A percentile compares a stretch with the other conserved stretches of the same genome.
phyloP scores from a whole-genome alignment of 1,140 invertebrate species.

The Neoseiulus cucumeris region DNA sequence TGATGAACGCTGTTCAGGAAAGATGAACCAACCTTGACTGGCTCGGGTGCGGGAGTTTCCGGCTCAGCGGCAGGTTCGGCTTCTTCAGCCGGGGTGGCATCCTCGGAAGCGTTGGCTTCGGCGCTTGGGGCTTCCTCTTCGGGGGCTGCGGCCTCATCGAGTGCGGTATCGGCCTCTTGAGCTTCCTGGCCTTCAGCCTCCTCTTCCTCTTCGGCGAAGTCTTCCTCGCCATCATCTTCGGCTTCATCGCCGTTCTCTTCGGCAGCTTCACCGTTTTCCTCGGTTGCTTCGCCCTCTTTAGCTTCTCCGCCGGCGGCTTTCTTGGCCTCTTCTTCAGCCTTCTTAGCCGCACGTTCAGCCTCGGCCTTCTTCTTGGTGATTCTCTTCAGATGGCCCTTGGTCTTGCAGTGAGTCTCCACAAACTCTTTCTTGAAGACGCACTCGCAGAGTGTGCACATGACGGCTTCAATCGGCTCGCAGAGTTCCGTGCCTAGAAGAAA shows the following conservation, averaged over 20 bases:
- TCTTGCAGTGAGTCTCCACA: neutral
- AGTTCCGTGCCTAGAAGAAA: neutral
- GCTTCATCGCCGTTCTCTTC: neutral
- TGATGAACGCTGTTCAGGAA: neutral
- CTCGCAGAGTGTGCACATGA: neutral
- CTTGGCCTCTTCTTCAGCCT: neutral
- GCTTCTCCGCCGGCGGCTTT: neutral
- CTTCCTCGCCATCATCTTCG: neutral
- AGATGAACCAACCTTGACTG: neutral
- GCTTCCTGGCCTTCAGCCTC: neutral
- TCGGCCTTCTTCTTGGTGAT: conserved; percentile 6
- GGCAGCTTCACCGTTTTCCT: neutral
- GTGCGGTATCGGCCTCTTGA: neutral
- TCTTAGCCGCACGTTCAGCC: neutral
- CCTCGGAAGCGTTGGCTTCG: neutral
- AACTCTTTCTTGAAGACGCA: conserved; percentile 9
- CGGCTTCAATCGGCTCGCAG: neutral
- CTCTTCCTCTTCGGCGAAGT: neutral
- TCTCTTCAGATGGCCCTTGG: conserved; percentile 8
- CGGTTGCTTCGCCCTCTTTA: neutral
- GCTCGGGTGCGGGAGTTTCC: neutral
- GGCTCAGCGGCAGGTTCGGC: neutral
- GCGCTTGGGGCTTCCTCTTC: neutral
- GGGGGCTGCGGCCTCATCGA: neutral
- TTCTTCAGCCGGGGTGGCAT: neutral